phyloP scores from a whole-genome alignment of 2,888 invertebrate genomes.

The Drymonia ruficornis region DNA sequence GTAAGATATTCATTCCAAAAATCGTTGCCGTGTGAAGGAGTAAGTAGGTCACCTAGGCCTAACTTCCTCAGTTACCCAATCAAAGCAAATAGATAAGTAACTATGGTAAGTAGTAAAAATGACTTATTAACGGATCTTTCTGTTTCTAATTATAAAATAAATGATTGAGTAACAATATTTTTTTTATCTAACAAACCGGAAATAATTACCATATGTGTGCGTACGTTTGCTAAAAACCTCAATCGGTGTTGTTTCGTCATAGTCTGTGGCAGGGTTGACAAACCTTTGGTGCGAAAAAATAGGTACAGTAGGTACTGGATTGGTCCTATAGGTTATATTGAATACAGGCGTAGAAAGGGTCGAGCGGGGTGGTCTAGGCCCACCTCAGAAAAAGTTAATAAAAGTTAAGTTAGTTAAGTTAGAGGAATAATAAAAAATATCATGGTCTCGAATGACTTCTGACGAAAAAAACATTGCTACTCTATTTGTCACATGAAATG shows the following conservation, averaged over 20 bases:
- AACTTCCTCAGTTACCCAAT: background rate
- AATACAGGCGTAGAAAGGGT: no score
- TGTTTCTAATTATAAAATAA: constrained; percentile 17
- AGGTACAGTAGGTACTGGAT: background rate
- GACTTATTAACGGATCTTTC: constrained; percentile 25
- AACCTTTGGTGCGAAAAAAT: background rate
- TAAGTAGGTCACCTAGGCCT: background rate
- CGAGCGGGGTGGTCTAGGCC: no score
- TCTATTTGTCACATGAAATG: no score
- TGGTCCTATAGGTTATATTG: no score
- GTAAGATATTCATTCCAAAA: no score
- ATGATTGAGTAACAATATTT: constrained; percentile 37
- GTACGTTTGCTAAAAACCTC: constrained; percentile 42
- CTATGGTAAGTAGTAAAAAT: constrained; percentile 9
- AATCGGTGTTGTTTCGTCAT: constrained; percentile 33
- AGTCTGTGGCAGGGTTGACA: constrained; percentile 11
- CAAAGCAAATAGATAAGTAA: background rate
- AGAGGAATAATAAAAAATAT: no score
- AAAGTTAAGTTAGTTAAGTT: no score
- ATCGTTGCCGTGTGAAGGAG: no score
- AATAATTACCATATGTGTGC: constrained; percentile 39
- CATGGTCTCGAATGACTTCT: no score
- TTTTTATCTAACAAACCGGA: constrained; percentile 46
- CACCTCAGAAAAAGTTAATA: no score
- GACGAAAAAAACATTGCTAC: no score